Evolutionary conservation across 2,797 vertebrate genomes (phyloP), one percentile per base, ranked within the genome.

Genomic region (Spinus pinus): DNA sequence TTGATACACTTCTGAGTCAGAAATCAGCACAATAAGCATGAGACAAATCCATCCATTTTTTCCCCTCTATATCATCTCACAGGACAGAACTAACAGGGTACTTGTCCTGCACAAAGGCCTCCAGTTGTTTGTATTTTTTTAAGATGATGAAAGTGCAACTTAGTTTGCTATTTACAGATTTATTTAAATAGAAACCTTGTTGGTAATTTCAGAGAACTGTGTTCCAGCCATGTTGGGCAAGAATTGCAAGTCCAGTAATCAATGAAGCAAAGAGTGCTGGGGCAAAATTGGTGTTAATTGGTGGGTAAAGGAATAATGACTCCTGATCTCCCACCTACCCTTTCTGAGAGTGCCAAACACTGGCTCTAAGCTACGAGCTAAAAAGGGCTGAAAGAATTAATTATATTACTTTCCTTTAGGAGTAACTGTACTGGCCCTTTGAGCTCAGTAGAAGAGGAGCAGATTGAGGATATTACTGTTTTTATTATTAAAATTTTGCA

Each of bases 361-460:
- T 79, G 74, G 54, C 64, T 57, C 39, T 78, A 67, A 46, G 33
- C 54, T 51, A 14, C 24, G 27, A 91, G 58, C 50, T 90, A 31
- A 65, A 87, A 73, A 78, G 19, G 14, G n/a, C 39, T 81, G 72
- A 83, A 94, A 93, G n/a, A 70, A 86, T 74, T 91, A 75, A 85
- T 86, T 73, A 35, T 17, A 50, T 73, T 85, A 42, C 31, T 37
- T 16, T 74, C 30, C 65, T 81, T 81, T 74, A 72, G 20, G 47
- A 61, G n/a, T 57, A 81, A 74, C 35, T 33, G 27, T 24, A 58
- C 66, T 27, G 65, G 57, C 12, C 62, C 65, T 81, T 51, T 69
- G 66, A 75, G 70, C 57, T 86, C 65, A 54, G 50, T 4, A 81
- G 69, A 86, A 85, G 46, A 44, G 67, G 53, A 74, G 31, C 22